A percentile compares a stretch with the other conserved stretches of the same genome.
These are phyloP conservation scores for Notiomystis cincta DNA, from an alignment of 2,113 vertebrate species.

Conservation along the genomic window DNA sequence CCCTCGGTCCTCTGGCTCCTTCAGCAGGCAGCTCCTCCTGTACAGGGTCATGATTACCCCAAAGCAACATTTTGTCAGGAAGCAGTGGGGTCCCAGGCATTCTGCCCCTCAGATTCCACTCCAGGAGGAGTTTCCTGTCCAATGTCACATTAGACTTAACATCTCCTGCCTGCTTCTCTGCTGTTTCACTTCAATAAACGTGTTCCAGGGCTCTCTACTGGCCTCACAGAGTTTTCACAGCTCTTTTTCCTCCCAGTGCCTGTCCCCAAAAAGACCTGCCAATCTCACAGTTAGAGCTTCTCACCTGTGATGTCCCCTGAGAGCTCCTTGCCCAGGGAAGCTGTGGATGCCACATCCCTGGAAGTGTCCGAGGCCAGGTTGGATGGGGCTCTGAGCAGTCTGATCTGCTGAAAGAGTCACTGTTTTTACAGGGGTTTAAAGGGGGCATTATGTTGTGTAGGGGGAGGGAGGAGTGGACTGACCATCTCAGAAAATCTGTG, in stretches of 20 bases:
- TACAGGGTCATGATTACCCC: background rate
- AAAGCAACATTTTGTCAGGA: background rate
- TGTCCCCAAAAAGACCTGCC: background rate
- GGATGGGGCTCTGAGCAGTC: background rate
- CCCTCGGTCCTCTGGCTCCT: background rate
- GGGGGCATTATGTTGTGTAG: background rate
- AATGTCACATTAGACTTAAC: background rate
- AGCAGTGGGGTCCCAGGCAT: background rate
- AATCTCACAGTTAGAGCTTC: background rate
- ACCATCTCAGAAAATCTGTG: background rate
- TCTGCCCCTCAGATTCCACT: background rate
- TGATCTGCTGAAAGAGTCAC: background rate
- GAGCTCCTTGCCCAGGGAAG: background rate
- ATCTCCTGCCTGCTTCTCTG: background rate
- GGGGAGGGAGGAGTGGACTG: background rate
- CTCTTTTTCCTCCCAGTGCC: background rate
- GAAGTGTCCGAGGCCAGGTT: background rate
- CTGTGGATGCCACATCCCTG: background rate
- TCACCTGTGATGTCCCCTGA: rapidly evolving
- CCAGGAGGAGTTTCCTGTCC: background rate
- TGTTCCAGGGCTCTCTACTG: background rate
- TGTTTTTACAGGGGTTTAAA: background rate
- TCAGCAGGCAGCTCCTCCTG: background rate
- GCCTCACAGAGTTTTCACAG: background rate
- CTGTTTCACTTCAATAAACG: background rate